Evolutionary conservation across 2,888 invertebrate species (phyloP).

Genomic region (Mimas tiliae): DNA sequence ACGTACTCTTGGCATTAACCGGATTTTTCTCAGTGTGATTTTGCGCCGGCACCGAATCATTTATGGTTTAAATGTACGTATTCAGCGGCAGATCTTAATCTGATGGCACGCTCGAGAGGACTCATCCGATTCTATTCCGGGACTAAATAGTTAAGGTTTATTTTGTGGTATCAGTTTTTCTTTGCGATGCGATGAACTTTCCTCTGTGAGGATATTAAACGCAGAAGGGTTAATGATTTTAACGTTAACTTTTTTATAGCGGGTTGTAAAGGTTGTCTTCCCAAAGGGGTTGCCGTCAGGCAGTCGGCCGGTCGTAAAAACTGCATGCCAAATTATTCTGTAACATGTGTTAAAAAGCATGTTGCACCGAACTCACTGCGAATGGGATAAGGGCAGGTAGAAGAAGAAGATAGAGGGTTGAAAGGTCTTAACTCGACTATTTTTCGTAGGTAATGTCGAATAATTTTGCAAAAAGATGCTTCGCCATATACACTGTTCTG

Average conservation of each 20-base stretch:
- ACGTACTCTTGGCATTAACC: slow-evolving; percentile 30
- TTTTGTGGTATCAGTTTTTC: slow-evolving; percentile 56
- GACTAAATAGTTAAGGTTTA: slow-evolving; percentile 72
- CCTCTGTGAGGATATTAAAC: neutral
- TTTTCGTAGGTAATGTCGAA: too few relatives aligned
- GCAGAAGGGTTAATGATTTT: neutral
- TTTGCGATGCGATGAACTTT: slow-evolving; percentile 3
- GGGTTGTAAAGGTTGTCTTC: too few relatives aligned
- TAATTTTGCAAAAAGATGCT: too few relatives aligned
- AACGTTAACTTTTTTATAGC: neutral
- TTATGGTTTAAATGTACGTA: slow-evolving; percentile 72
- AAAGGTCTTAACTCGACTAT: too few relatives aligned
- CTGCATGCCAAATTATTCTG: too few relatives aligned
- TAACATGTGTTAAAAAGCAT: too few relatives aligned
- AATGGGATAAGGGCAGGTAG: too few relatives aligned
- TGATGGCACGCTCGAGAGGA: slow-evolving; percentile 65
- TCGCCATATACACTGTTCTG: too few relatives aligned
- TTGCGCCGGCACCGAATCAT: slow-evolving; percentile 51
- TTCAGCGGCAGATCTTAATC: slow-evolving; percentile 72
- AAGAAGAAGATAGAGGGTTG: too few relatives aligned
- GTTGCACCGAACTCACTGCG: too few relatives aligned
- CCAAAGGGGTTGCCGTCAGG: too few relatives aligned
- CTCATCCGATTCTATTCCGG: slow-evolving; percentile 71
- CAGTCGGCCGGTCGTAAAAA: too few relatives aligned
- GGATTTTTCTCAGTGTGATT: slow-evolving; percentile 47